Base-by-base conservation (phyloP, 1,140 invertebrate genomes). In the Nasonia vitripennis region DNA sequence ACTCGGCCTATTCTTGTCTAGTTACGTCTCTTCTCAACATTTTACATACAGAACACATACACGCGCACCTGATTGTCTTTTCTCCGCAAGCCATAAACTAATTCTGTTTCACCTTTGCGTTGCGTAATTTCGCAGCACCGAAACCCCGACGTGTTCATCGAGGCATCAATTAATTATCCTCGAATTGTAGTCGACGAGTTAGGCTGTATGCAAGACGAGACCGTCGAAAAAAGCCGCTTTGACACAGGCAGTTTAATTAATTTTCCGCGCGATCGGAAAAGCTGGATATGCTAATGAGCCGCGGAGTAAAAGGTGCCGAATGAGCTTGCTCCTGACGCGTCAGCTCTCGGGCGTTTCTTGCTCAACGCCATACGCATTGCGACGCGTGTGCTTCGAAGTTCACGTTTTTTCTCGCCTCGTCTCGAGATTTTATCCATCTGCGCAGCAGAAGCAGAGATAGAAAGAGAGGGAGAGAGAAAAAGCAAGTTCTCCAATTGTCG, bases 401-500 rank as follows among this genome's bases (percentile, higher is more conserved):
- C 41, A 0, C 7, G 7, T 74, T 37, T 74, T 74, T 37, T 55
- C 17, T 41, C 27, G 51, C 17, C 51, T 20, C 55, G 74, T 23
- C 10, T 17, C 37, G 74, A 17, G 37, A 45, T 77, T 27, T 77
- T 48, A 77, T 77, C 74, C 41, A n/a, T 23, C 41, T 5, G 37
- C 23, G 10, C n/a, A 14, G n/a, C 68, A 70, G 23, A 3, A 70
- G 31, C 7, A 34, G 17, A 10, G 17, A 17, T 0, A 71, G 10
- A 34, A 9, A 37, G 17, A 45, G 45, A 2, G 27, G 2, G 1
- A 2, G 34, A 71, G 11, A 34, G 62, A 41, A 5, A 48, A 10
- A 55, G 75, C 75, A n/a, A 78, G 75, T 37, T 78, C 55, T 62
- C 74, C 27, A 34, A 78, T 78, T 31, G 51, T 81, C 77, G 78